Evolutionary conservation across 2,113 vertebrate genomes (phyloP).

Genomic region (Vulpes lagopus): DNA sequence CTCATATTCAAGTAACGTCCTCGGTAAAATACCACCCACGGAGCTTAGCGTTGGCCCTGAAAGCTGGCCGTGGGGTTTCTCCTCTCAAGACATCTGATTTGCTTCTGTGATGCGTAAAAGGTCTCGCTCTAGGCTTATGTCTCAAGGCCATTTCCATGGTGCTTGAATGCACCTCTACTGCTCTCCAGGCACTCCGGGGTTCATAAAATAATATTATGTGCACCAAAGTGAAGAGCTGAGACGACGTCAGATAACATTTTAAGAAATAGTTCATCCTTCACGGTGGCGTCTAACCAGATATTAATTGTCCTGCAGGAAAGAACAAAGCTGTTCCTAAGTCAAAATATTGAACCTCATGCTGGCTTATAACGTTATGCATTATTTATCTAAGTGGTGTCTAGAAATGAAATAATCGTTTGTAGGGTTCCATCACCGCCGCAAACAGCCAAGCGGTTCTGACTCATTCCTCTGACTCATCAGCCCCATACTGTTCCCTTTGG

Average conservation of each 20-base stretch:
- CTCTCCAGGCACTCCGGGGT: background rate
- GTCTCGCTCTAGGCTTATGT: background rate
- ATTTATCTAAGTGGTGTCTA: slow-evolving; percentile 65
- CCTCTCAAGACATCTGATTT: background rate
- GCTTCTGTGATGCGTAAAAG: slow-evolving; percentile 50
- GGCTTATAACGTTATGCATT: slow-evolving; percentile 67
- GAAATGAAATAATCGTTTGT: slow-evolving; percentile 63
- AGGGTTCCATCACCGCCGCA: slow-evolving; percentile 4
- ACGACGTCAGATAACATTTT: slow-evolving; percentile 9
- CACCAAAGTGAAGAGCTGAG: background rate
- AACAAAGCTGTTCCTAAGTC: slow-evolving; percentile 49
- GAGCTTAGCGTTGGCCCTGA: background rate
- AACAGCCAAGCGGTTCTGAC: background rate
- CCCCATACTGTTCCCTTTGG: slow-evolving; percentile 3
- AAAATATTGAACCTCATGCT: slow-evolving; percentile 53
- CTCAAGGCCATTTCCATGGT: slow-evolving; percentile 2
- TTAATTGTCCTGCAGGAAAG: slow-evolving; percentile 47
- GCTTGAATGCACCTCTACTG: background rate
- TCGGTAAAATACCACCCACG: background rate
- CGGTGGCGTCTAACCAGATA: slow-evolving; percentile 30
- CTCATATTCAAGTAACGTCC: background rate
- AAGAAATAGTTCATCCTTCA: background rate
- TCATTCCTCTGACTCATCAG: slow-evolving; percentile 51
- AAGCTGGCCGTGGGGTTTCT: background rate
- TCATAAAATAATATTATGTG: slow-evolving; percentile 67